Conservation (phyloP, 2,888 invertebrate species). For the Stenoptilia bipunctidactyla region DNA sequence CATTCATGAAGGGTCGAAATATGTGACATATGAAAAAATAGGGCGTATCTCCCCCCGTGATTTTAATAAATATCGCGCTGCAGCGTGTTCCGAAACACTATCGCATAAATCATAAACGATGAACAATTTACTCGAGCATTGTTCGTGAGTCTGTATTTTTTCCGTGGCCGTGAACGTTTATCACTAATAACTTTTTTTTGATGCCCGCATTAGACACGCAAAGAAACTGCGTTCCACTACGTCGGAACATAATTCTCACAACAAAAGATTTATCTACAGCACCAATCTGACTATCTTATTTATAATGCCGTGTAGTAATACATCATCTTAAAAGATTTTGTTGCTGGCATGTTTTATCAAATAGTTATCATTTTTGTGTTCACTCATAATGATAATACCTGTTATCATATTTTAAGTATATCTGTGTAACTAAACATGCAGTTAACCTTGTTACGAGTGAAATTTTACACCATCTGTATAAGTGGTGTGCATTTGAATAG, state of each 20-base stretch:
- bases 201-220: constrained; percentile 35
- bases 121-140: constrained; percentile 24
- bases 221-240: constrained; percentile 35
- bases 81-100: constrained; percentile 26
- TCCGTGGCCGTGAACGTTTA: constrained; percentile 34
- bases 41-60: constrained; percentile 47
- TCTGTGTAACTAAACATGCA: too few relatives aligned
- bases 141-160: constrained; percentile 34
- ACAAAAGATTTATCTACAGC: constrained; percentile 24
- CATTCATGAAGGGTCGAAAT: constrained; percentile 44
- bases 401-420: too few relatives aligned
- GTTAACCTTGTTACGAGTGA: too few relatives aligned
- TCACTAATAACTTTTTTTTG: constrained; percentile 46
- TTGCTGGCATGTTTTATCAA: constrained; percentile 15
- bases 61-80: constrained; percentile 54
- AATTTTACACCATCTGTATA: too few relatives aligned
- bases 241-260: constrained; percentile 24
- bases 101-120: constrained; percentile 21
- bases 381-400: constrained; percentile 5
- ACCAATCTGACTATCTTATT: constrained; percentile 28
- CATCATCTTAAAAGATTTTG: constrained; percentile 16
- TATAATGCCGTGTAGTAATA: constrained; percentile 18
- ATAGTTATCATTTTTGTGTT: constrained; percentile 14
- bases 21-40: constrained; percentile 59
- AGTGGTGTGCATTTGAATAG: too few relatives aligned